These are phyloP conservation scores for Syncerus caffer DNA, from an alignment of 2,797 vertebrate species.

Conservation along the genomic window DNA sequence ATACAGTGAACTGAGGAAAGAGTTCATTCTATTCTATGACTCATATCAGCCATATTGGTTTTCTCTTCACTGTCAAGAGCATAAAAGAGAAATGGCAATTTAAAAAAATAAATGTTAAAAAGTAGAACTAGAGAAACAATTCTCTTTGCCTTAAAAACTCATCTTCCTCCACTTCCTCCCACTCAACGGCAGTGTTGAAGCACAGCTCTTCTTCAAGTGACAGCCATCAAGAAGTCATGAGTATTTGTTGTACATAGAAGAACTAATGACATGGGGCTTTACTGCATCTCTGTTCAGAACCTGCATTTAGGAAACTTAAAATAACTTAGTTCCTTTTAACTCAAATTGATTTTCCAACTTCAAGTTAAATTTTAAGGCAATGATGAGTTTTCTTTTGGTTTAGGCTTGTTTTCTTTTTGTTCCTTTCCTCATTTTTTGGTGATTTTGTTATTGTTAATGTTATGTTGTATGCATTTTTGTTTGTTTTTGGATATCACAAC, in stretches of 20 bases:
- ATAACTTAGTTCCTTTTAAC: conserved; percentile 49
- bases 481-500: not conserved
- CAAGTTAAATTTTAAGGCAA: conserved; percentile 1
- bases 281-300: conserved; percentile 38
- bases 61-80: conserved; percentile 54
- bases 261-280: conserved; percentile 50
- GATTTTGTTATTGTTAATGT: not conserved
- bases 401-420: not conserved
- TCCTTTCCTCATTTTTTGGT: not conserved
- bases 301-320: conserved; percentile 45
- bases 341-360: conserved; percentile 32
- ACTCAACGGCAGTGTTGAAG: not conserved
- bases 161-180: conserved; percentile 48
- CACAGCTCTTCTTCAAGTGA: conserved; percentile 56
- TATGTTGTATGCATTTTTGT: not conserved
- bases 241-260: conserved; percentile 8
- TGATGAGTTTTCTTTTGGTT: not conserved
- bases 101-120: conserved; percentile 37
- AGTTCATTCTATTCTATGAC: not conserved
- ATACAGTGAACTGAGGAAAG: not conserved
- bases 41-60: not conserved
- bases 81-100: conserved; percentile 50
- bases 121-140: conserved; percentile 54
- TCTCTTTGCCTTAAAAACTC: conserved; percentile 32
- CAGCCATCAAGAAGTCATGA: conserved; percentile 70